A percentile compares a stretch with the other conserved stretches of the same genome.
phyloP scores from a whole-genome alignment of 2,113 vertebrate genomes.

The Scolopax mira region DNA sequence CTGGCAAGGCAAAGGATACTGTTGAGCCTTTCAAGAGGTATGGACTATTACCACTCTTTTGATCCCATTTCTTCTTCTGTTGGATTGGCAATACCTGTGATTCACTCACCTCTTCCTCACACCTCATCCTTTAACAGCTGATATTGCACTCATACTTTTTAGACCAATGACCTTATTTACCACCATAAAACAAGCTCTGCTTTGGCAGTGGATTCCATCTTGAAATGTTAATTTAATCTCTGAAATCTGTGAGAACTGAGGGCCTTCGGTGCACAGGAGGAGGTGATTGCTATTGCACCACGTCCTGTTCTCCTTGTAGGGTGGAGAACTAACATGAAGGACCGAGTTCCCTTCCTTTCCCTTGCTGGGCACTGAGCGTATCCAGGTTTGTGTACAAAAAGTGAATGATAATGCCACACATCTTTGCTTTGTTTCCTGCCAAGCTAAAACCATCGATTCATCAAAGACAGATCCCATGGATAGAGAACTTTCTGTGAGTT shows the following conservation, averaged over 20 bases:
- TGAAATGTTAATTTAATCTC: neutral
- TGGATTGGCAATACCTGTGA: neutral
- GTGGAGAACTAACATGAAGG: neutral
- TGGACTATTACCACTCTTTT: neutral
- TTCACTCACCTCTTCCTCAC: neutral
- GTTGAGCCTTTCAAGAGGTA: neutral
- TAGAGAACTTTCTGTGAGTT: neutral
- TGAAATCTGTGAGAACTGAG: neutral
- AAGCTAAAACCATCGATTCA: constrained; percentile 42
- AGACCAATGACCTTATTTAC: neutral
- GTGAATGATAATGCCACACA: neutral
- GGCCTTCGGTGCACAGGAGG: neutral
- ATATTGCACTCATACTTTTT: neutral
- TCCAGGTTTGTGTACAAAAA: neutral
- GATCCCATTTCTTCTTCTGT: neutral
- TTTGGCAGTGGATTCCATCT: neutral
- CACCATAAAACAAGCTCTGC: neutral
- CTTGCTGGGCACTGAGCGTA: accelerated
- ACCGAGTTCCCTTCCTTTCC: neutral
- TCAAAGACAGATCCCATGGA: neutral
- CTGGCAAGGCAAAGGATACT: neutral
- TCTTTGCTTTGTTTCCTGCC: neutral
- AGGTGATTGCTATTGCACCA: neutral
- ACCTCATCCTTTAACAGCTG: neutral
- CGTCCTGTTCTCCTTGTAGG: neutral